Conservation (phyloP, 2,888 invertebrate genomes). For the Melinopterus prodromus region DNA sequence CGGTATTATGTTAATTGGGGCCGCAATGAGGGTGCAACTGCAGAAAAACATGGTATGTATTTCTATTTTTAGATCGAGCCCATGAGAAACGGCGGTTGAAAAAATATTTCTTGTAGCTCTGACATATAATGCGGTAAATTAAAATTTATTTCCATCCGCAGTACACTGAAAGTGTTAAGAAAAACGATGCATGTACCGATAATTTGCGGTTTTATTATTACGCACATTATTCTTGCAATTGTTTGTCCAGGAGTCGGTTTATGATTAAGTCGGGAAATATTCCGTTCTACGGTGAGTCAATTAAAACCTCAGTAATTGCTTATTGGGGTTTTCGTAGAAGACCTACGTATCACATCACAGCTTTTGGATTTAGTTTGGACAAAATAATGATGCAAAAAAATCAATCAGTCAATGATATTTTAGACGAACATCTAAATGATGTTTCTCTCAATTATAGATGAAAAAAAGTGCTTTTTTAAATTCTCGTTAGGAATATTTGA, state of each 20-base stretch:
- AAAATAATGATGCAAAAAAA: too few relatives aligned
- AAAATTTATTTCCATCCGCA: background rate
- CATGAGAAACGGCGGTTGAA: background rate
- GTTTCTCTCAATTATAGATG: too few relatives aligned
- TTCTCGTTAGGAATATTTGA: too few relatives aligned
- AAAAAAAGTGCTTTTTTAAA: too few relatives aligned
- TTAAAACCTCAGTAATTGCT: background rate
- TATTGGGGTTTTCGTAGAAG: background rate
- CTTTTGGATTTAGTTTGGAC: background rate
- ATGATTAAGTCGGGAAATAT: background rate
- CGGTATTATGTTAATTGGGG: background rate
- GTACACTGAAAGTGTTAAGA: background rate
- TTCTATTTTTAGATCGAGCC: background rate
- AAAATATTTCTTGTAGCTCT: background rate
- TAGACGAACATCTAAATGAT: too few relatives aligned
- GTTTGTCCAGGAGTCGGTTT: background rate
- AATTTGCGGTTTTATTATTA: constrained; percentile 4
- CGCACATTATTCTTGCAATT: background rate
- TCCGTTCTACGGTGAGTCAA: background rate
- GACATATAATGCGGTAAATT: constrained; percentile 4
- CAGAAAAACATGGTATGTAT: background rate
- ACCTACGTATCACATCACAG: background rate
- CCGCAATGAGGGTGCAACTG: constrained; percentile 4
- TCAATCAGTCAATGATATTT: too few relatives aligned
- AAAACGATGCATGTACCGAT: constrained; percentile 4